Evolutionary conservation across 2,113 vertebrate genomes (phyloP), one percentile per base, ranked within the genome.

Genomic region (Prietella phreatophila): DNA sequence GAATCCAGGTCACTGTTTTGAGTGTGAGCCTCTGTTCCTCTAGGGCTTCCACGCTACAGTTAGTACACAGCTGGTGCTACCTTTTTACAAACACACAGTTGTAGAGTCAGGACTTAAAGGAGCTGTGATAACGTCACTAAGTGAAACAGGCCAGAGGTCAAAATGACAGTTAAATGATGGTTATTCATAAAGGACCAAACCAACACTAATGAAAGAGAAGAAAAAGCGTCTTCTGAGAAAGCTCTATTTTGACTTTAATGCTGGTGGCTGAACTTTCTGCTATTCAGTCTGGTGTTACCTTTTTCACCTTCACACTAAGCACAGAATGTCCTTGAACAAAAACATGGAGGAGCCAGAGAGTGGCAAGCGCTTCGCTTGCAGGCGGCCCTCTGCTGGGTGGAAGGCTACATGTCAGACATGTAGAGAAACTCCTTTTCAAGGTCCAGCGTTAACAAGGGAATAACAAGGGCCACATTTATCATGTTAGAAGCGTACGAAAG

Each of bases 301-400:
- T 71, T 86, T 87, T 90, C 88, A 91, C 85, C 91, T 88, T 88
- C 82, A 87, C 25, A 80, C 67, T 36, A 42, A 50, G 42, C 81
- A 30, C 81, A 60, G 8, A 82, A 79, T 89, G 89, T 86, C 89
- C 88, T 92, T 92, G 91, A 84, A 89, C 36, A 85, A 58, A 86
- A 91, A 91, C 61, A 88, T 84, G 61, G 81, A 89, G 75, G 39
- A 58, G 53, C 20, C 7, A 10, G n/a, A 5, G 65, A 17, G 22
- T 27, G 42, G 33, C 33, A 33, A 19, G 27, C 42, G 2, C 33
- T 33, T 27, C 3, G 10, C 39, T 22, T 87, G 25, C 27, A 80
- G 67, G 69, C 79, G 80, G 87, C 90, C 89, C 87, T 85, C 91
- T 75, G 56, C 82, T 92, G 91, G 89, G 20, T 39, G n/a, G 88